phyloP scores from a whole-genome alignment of 2,888 invertebrate species.

The Lordiphosa fenestrarum region DNA sequence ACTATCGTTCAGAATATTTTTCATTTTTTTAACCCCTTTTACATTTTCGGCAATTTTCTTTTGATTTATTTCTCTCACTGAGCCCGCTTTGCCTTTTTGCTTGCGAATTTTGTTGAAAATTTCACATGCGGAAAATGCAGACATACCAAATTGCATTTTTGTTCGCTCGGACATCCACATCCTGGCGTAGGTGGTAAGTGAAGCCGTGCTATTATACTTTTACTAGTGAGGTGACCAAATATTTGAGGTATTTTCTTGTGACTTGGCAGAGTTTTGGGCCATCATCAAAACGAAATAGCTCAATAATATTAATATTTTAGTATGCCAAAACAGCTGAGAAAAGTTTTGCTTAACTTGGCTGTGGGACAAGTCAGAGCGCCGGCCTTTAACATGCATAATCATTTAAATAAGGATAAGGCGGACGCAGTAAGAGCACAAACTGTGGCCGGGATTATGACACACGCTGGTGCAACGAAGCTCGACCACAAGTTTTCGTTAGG shows the following conservation, averaged over 20 bases:
- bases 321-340: slow-evolving; percentile 18
- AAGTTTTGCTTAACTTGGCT: slow-evolving; percentile 28
- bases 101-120: background rate
- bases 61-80: background rate
- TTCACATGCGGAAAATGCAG: slow-evolving; percentile 14
- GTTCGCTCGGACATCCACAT: slow-evolving; percentile 22
- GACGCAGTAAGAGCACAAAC: slow-evolving; percentile 1
- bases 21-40: background rate
- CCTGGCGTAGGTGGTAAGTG: slow-evolving; percentile 35
- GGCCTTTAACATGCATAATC: slow-evolving; percentile 63
- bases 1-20: background rate
- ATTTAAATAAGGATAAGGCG: slow-evolving; percentile 62
- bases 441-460: slow-evolving; percentile 38
- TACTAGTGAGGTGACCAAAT: background rate
- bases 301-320: slow-evolving; percentile 67
- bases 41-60: background rate
- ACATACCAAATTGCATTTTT: slow-evolving; percentile 47
- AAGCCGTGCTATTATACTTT: slow-evolving; percentile 31
- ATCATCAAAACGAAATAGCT: slow-evolving; percentile 43
- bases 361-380: slow-evolving; percentile 20
- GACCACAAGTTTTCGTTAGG: slow-evolving; percentile 19
- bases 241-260: slow-evolving; percentile 10
- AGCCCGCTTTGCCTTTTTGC: background rate
- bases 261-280: slow-evolving; percentile 20
- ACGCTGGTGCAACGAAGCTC: slow-evolving; percentile 29